Evolutionary conservation across 2,888 invertebrate genomes (phyloP), one percentile per base, ranked within the genome.

Genomic region (Camponotus fellah): DNA sequence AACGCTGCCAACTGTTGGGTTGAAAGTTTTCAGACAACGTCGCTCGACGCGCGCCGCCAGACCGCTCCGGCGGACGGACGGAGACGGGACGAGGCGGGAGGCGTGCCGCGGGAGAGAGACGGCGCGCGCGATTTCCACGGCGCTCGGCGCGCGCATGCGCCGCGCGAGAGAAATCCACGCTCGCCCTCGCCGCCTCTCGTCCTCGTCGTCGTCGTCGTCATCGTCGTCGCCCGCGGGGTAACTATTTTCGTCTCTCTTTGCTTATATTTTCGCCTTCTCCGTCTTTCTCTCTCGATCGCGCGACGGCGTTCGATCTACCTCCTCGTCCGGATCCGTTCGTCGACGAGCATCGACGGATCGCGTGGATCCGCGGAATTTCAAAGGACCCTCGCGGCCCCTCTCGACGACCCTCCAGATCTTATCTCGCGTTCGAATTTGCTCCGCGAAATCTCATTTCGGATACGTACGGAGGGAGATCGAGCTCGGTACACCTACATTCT

Each of bases 1-100:
- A 94, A 91, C 92, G 92, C 91, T 94, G 92, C 94, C 94, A 94
- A 94, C 94, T 91, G 92, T 90, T 88, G 89, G 89, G 53, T 90
- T 88, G 91, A 91, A 90, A 92, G 91, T 92, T 90, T 85, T 53
- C n/a, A 1, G 90, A 88, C 90, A 89, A 87, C 86, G 90, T 90
- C 71, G 79, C 90, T 90, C 88, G 91, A 90, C 89, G 89, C 90
- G 89, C 88, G 74, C 71, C 76, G 46, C 34, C n/a, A 8, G n/a
- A 12, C 12, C 46, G 46, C 46, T 10, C 49, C 14, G 40, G 14
- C 12, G 40, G 56, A 3, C 5, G 17, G 60, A 87, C 86, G 83
- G 85, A 85, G 89, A 90, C 83, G 82, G 65, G 68, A 82, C 83
- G 82, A 82, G 85, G 68, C 86, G 72, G 76, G 6, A 69, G 58